phyloP scores from a whole-genome alignment of 2,113 vertebrate genomes.

The Copsychus sechellarum region DNA sequence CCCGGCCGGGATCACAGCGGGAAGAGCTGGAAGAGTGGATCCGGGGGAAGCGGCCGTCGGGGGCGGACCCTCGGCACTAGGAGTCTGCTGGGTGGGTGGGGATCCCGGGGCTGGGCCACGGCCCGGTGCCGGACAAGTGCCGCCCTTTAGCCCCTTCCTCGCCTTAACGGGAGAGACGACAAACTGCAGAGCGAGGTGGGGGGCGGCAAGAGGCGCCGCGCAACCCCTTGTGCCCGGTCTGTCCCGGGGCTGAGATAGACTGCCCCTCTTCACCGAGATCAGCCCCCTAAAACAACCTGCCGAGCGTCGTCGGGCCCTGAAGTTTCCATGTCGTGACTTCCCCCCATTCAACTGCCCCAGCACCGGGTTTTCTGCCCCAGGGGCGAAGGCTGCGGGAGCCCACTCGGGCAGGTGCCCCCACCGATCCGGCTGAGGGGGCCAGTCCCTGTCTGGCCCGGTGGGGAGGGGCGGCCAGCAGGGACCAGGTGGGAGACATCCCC shows the following conservation, averaged over 20 bases:
- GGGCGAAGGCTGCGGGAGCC: background rate
- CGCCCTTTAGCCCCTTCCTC: background rate
- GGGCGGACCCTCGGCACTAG: background rate
- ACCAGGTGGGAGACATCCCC: background rate
- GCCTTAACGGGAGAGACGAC: background rate
- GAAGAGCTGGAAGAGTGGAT: fast-evolving
- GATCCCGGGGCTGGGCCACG: background rate
- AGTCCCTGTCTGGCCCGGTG: background rate
- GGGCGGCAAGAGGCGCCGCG: background rate
- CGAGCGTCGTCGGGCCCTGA: background rate
- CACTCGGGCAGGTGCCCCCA: background rate
- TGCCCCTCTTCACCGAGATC: background rate
- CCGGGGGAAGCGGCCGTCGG: background rate
- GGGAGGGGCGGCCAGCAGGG: background rate
- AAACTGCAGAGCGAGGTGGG: background rate
- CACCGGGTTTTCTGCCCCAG: background rate
- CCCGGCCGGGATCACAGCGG: background rate
- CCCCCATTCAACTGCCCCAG: background rate
- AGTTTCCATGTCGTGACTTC: background rate
- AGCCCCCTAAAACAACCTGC: background rate
- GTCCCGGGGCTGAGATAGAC: background rate
- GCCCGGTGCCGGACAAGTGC: background rate
- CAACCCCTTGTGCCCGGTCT: background rate
- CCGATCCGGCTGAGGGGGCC: background rate
- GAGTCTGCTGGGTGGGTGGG: background rate